A percentile compares a stretch with the other conserved stretches of the same genome.
phyloP scores from a whole-genome alignment of 2,113 vertebrate species.

The Dipodomys ordii region DNA sequence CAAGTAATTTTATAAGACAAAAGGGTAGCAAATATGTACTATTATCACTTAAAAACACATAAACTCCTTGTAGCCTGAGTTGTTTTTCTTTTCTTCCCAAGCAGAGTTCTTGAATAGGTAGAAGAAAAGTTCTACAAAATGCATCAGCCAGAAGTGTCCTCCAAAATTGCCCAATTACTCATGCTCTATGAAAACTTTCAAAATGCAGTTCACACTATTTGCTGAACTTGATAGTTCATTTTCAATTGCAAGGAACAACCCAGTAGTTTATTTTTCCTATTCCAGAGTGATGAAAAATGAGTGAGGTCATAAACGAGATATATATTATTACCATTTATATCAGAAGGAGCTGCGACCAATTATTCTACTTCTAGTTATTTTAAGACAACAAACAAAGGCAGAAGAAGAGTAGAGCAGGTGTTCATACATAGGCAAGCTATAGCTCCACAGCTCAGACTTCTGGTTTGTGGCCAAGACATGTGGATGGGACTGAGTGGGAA shows the following conservation, averaged over 20 bases:
- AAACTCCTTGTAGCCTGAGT: slow-evolving; percentile 77
- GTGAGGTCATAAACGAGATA: slow-evolving; percentile 36
- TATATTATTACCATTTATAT: slow-evolving; percentile 45
- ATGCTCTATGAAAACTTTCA: slow-evolving; percentile 56
- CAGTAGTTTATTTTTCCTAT: slow-evolving; percentile 2
- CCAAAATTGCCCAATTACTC: slow-evolving; percentile 71
- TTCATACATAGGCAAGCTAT: not conserved
- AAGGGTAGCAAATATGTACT: slow-evolving; percentile 70
- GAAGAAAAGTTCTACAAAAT: slow-evolving; percentile 58
- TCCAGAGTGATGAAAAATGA: slow-evolving; percentile 50
- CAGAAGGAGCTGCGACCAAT: slow-evolving; percentile 24
- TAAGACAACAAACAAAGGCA: not conserved
- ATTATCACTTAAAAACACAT: slow-evolving; percentile 78
- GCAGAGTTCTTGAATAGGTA: slow-evolving; percentile 21
- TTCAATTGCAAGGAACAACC: slow-evolving; percentile 40
- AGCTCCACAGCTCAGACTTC: not conserved
- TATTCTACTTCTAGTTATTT: slow-evolving; percentile 29
- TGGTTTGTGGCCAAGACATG: not conserved
- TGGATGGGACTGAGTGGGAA: fast-evolving
- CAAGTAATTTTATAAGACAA: slow-evolving; percentile 80
- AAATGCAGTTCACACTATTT: slow-evolving; percentile 36
- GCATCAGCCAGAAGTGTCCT: not conserved
- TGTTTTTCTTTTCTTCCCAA: slow-evolving; percentile 54
- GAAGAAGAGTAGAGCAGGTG: slow-evolving; percentile 23
- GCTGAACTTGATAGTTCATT: slow-evolving; percentile 61